These are phyloP conservation scores for Drosophila pachea DNA, from an alignment of 1,140 invertebrate species.

Conservation along the genomic window DNA sequence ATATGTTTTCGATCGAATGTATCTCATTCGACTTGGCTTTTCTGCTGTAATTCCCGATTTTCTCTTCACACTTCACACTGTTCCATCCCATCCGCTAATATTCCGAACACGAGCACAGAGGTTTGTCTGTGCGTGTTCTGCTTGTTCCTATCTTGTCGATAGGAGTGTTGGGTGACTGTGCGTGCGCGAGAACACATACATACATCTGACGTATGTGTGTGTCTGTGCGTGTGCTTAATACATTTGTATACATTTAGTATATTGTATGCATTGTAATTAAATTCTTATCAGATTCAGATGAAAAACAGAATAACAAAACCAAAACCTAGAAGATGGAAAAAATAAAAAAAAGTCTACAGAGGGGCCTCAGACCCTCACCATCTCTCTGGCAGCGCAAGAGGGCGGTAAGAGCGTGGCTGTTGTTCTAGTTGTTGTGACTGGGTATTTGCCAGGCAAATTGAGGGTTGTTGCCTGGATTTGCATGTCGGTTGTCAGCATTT, in stretches of 20 bases:
- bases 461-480: conserved; percentile 54
- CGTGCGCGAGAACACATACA: too few relatives aligned
- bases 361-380: not conserved
- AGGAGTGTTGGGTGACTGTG: not conserved
- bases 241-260: conserved; percentile 65
- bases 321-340: conserved; percentile 1
- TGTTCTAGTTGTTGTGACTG: conserved; percentile 3
- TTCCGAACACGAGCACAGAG: conserved; percentile 2
- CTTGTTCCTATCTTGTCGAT: not conserved
- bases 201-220: conserved; percentile 9
- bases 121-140: conserved; percentile 25
- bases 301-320: conserved; percentile 46
- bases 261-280: conserved; percentile 72
- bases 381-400: not conserved
- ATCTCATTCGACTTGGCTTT: not conserved
- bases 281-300: conserved; percentile 70
- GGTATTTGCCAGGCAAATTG: conserved; percentile 59
- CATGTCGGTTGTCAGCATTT: conserved; percentile 70
- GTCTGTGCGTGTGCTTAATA: conserved; percentile 56
- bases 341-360: not conserved
- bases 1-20: not conserved
- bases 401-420: not conserved
- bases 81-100: not conserved
- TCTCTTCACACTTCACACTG: not conserved
- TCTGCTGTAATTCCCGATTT: too few relatives aligned